Evolutionary conservation across 2,113 vertebrate species (phyloP), one percentile per base, ranked within the genome.

Genomic region (Megalops atlanticus): DNA sequence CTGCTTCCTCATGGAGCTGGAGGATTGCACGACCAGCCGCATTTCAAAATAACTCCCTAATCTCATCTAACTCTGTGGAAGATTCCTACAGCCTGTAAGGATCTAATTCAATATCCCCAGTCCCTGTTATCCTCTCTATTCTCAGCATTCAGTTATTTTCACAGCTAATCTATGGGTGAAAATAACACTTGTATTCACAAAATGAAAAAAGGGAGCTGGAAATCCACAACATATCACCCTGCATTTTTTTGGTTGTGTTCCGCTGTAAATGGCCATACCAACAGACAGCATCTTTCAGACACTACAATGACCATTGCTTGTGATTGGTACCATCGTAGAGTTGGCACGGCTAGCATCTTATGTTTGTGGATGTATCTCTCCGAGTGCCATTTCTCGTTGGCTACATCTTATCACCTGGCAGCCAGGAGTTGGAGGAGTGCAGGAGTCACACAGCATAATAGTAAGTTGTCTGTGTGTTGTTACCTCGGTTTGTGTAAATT

Each of bases 21-120:
- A 77, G 87, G 87, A 90, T 92, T 90, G 90, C 68, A 85, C 79
- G 76, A 70, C 81, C 78, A 84, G 52, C 80, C 24, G 73, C 78
- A 84, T 81, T 64, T 85, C 41, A 83, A 87, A 85, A 88, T 87
- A 84, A 79, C 83, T 79, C 75, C 74, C 80, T 90, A 91, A 91
- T 92, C 89, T 85, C 83, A 82, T 74, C 78, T 41, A 76, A 72
- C 87, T 86, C 85, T 84, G 45, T 82, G 78, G 70, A 54, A 76
- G 83, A 74, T 86, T 84, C 88, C 89, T 87, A 91, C 80, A 83
- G 83, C 39, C 36, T 81, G 79, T 86, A 82, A 89, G 90, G 91
- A 91, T 86, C 84, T 90, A 81, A 77, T 81, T 86, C 81, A 84
- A 76, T 88, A 87, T 86, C 80, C 81, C 74, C 82, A 83, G 72